Evolutionary conservation across 1,140 invertebrate species (phyloP), one percentile per base, ranked within the genome.

Genomic region (Solenopsis invicta): DNA sequence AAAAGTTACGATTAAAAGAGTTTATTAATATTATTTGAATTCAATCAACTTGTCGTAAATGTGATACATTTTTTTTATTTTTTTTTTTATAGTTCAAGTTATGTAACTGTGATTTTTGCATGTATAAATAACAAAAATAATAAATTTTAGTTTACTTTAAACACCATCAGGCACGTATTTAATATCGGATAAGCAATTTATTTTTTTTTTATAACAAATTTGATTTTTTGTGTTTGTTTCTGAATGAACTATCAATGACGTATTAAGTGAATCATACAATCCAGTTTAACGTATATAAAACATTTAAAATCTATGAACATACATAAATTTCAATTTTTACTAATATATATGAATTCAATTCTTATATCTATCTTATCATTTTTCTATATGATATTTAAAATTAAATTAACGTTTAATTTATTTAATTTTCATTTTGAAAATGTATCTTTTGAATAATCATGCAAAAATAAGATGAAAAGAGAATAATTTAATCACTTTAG

Each of bases 351-450:
- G 2, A 29, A 29, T 29, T 29, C 29, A 29, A 29, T 29, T 29
- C 29, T 29, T 29, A 29, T 29, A 29, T 29, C 29, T 29, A 0
- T 29, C 29, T 29, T n/a, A 16, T 24, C 29, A 18, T 0, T 71
- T 50, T 56, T n/a, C 5, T 54, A 2, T 16, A 12, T 21, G 3
- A 56, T 16, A 24, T 12, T 37, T 0, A 13, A 37, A n/a, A 75
- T 24, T n/a, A 75, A 56, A 24, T 69, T 69, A 2, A 71, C 13
- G 13, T 6, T 71, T 50, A 48, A 50, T 29, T 71, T 1, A 3
- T 71, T 71, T 37, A n/a, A 75, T 37, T 24, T 56, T 74, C 21
- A 41, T 21, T 41, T 56, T 56, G 6, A 21, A 56, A 75, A 21
- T 18, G n/a, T 75, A 13, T 59, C 13, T 4, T 12, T 41, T 12